Evolutionary conservation across 1,140 invertebrate species (phyloP).

Genomic region (Musca domestica): DNA sequence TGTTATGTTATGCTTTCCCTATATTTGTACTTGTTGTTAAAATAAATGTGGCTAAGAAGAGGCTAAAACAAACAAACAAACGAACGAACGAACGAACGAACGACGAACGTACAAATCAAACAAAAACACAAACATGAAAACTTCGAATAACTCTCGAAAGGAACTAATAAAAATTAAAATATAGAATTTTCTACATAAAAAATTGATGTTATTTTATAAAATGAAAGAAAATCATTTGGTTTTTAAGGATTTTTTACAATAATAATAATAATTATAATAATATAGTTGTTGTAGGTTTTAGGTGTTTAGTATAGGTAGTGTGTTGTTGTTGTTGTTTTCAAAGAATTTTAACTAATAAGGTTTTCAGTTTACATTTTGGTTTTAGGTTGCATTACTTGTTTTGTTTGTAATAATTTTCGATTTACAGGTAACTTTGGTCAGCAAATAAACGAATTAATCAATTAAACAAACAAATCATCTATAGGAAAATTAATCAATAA

Average conservation of each 20-base stretch:
- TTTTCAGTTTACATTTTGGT: neutral
- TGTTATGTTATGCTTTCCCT: neutral
- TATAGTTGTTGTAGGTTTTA: too few species aligned
- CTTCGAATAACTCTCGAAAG: neutral
- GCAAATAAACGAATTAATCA: too few species aligned
- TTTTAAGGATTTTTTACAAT: neutral
- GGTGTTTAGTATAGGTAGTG: too few species aligned
- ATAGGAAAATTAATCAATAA: too few species aligned
- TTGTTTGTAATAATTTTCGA: neutral
- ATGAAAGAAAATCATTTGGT: too few species aligned
- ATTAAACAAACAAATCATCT: neutral
- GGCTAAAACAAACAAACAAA: constrained; percentile 9
- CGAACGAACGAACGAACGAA: neutral
- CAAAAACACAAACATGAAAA: too few species aligned
- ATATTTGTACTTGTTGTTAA: constrained; percentile 21
- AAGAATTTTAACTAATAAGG: constrained; percentile 17
- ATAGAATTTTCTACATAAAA: constrained; percentile 12
- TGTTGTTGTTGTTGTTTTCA: neutral
- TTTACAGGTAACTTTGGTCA: constrained; percentile 20
- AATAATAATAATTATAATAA: too few species aligned
- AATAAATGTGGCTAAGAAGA: constrained; percentile 19
- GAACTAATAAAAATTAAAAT: constrained; percentile 17
- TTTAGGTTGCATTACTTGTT: too few species aligned
- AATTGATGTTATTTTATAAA: neutral
- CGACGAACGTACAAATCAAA: neutral